Base-by-base conservation (phyloP, 2,797 vertebrate genomes). In the Micropoecilia bifurca region DNA sequence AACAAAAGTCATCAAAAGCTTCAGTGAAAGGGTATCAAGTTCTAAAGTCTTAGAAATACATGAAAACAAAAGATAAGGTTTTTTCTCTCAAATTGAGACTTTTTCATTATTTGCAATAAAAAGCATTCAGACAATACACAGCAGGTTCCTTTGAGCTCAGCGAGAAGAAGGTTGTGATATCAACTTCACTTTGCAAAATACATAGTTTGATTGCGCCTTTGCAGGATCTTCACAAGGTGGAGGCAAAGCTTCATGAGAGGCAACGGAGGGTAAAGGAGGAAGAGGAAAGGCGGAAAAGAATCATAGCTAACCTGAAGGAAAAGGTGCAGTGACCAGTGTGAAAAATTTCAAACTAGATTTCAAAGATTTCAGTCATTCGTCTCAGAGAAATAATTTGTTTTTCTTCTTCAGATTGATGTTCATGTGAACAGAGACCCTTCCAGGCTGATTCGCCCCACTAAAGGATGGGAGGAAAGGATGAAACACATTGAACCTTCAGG, bases 191-290 rank as follows among this genome's bases (percentile, higher is more conserved):
- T 6, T 30, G 13, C 20, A n/a, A 75, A 78, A 74, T 61, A 36
- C 12, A 69, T 28, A 12, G 12, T 33, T 71, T 69, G 3, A 59
- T 22, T 83, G 53, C 90, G 25, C 55, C 9, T 81, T 50, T 83
- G 78, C 90, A 99, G 98, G 97, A 98, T 94, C 93, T 97, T 71
- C 92, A 85, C 82, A 97, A 96, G 90, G 91, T 97, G 78, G 95
- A 97, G 87, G 80, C 93, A 83, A 97, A 94, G 80, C 87, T 95
- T 82, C 91, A 95, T 79, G 96, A 96, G 74, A 97, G 94, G 84
- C 96, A 96, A 57, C 80, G 87, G 79, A 96, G 92, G 86, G 96
- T 96, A 88, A 89, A 90, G 76, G 93, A 96, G 83, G 95, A 96
- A 73, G 82, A 75, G 80, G 95, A 97, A 88, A 95, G 94, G 89